Base-by-base conservation (phyloP, 2,113 vertebrate species). In the Spermophilus dauricus region DNA sequence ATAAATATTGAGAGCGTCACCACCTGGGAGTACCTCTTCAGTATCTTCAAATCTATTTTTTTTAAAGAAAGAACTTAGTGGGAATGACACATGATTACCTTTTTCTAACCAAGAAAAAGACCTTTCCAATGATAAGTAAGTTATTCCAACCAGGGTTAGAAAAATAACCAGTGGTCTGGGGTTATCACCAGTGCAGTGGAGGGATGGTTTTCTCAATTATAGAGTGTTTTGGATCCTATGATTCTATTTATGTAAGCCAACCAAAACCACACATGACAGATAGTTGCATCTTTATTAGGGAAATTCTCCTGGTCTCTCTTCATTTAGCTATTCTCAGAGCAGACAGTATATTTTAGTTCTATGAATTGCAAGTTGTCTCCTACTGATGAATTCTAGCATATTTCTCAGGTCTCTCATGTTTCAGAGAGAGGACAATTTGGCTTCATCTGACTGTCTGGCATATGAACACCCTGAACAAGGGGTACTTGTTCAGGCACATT, bases 291-390 rank as follows among this genome's bases (percentile, higher is more conserved):
- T 89, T 81, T 58, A 80, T 65, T 78, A 76, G 34, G 42, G 67
- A 81, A 83, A 42, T 86, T 94, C 65, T 95, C 67, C 28, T 84
- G 78, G 24, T 75, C 48, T 78, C 76, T 81, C 69, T 94, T 48
- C 53, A 85, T 53, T 93, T 87, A 87, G 76, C 70, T 87, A 58
- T 89, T 89, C 87, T 90, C 86, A 89, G 80, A 94, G 18, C 37
- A 53, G 30, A 72, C 48, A 22, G 2, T 45, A 39, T n/a, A 84
- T 89, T 93, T 95, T 84, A 81, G 51, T 92, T 85, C 65, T 45
- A 4, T 81, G 72, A 91, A 76, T 76, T 91, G 48, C 2, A 76
- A 89, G 12, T 89, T 73, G 45, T 82, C 81, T 67, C 56, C 45
- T 77, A 32, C 14, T 76, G 51, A 81, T 48, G 20, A 56, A 81